Evolutionary conservation across 1,140 invertebrate genomes (phyloP).

Genomic region (Plodia interpunctella): DNA sequence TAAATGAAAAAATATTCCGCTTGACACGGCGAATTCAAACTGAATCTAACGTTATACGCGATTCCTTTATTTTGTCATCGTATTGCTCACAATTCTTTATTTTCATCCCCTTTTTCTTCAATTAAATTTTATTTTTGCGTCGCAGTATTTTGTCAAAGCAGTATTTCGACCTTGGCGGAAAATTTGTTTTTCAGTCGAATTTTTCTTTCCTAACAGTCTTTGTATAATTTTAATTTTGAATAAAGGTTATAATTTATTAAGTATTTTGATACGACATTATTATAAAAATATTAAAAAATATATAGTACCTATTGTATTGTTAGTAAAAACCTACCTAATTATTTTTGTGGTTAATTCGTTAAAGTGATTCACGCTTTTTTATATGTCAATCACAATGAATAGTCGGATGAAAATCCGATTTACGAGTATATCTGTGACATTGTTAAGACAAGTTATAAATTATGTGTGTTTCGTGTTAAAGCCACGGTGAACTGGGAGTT

Average conservation of each 20-base stretch:
- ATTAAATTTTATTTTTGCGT: not conserved
- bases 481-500: not conserved
- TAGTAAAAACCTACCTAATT: no score
- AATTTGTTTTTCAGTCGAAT: not conserved
- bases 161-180: not conserved
- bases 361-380: no score
- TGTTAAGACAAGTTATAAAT: not conserved
- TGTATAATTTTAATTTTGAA: not conserved
- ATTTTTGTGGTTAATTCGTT: no score
- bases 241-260: no score
- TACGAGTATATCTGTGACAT: not conserved
- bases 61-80: slow-evolving; percentile 19
- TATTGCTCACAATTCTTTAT: slow-evolving; percentile 10
- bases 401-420: not conserved
- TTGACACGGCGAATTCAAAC: slow-evolving; percentile 21
- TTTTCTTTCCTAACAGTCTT: not conserved
- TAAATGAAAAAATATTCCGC: slow-evolving; percentile 33
- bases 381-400: not conserved
- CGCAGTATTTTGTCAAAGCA: no score
- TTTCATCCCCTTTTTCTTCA: not conserved
- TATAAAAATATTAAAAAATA: no score
- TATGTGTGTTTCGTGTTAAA: not conserved
- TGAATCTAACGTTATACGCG: slow-evolving; percentile 25
- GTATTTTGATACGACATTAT: no score
- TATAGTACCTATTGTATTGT: no score